Base-by-base conservation (phyloP, 1,140 invertebrate genomes). In the Drosophila guanche region DNA sequence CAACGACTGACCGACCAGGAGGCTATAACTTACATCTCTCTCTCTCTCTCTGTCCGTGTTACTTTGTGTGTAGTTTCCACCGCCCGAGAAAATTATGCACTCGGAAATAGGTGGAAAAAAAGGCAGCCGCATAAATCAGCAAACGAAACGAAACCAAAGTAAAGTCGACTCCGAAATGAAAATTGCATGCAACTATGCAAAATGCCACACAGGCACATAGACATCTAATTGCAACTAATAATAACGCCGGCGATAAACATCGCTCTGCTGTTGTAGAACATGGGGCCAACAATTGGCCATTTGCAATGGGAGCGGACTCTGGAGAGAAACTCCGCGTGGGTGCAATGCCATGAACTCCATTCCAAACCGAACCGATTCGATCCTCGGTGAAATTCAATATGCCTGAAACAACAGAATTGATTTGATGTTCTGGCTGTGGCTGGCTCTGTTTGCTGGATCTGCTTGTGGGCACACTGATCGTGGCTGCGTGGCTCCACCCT, bases 151-250 rank as follows among this genome's bases (percentile, higher is more conserved):
- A 59, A 76, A 37, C 10, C 33, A 12, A 37, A 37, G 33, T 2
- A 12, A 12, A 37, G 33, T 37, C 33, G 33, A 37, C 3, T 37
- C 8, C 6, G 33, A 37, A 37, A 37, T 37, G 33, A 76, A 83
- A 85, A 76, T 81, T 80, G 77, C 79, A 81, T 81, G 79, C 71
- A 83, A 84, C 75, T 67, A 70, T 79, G 70, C 77, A 77, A 81
- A 73, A 76, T 73, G 62, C 79, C 68, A 72, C 78, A 77, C 79
- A 73, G 52, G 59, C 51, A 68, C 70, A 75, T 70, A 76, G 73
- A 79, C 78, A 85, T 89, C 85, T 89, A 89, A 89, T 89, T 89
- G 85, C 80, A 71, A 78, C 80, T 85, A 89, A 89, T 89, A 89
- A 89, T 89, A 89, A 85, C 66, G 77, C 71, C 48, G 67, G 55